Base-by-base conservation (phyloP, 1,140 invertebrate species). In the Acyrthosiphon pisum region DNA sequence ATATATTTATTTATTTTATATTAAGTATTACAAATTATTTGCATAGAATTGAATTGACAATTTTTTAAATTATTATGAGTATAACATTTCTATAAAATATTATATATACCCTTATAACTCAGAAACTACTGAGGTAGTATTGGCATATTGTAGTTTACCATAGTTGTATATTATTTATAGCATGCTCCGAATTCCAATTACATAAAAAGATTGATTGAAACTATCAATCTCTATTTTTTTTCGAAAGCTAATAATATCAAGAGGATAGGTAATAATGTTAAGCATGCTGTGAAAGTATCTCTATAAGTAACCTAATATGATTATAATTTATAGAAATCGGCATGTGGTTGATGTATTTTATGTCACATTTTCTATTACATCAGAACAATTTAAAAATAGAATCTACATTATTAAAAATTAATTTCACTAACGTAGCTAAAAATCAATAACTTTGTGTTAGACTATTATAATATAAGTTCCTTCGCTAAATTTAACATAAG, bases 221-320 rank as follows among this genome's bases (percentile, higher is more conserved):
- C 26, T 41, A 68, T 90, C 89, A 90, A 90, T 90, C 89, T 90
- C 89, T 90, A 90, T 68, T 90, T 90, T 53, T 53, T 90, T 90
- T 90, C 89, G 89, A 90, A 60, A 90, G 53, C 37, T 90, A 90
- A n/a, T 44, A 90, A 30, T 90, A 90, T 90, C 53, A 90, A 90
- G 35, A 90, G 41, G 26, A 90, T 41, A 41, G 41, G 41, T 90
- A 90, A 90, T 90, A 56, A 90, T 90, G 89, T 90, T 90, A 44
- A 44, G 11, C 89, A 44, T 68, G 89, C 89, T 90, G 53, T 90
- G 89, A 90, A 90, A 90, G 89, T 68, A 90, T 90, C 37, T 30
- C 37, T 60, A 41, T 37, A 68, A 44, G 23, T 37, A 68, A 44
- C 89, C 89, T 35, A 41, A 90, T 68, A 60, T 68, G 26, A 35